Evolutionary conservation across 2,797 vertebrate genomes (phyloP).

Genomic region (Diplodus sargus): DNA sequence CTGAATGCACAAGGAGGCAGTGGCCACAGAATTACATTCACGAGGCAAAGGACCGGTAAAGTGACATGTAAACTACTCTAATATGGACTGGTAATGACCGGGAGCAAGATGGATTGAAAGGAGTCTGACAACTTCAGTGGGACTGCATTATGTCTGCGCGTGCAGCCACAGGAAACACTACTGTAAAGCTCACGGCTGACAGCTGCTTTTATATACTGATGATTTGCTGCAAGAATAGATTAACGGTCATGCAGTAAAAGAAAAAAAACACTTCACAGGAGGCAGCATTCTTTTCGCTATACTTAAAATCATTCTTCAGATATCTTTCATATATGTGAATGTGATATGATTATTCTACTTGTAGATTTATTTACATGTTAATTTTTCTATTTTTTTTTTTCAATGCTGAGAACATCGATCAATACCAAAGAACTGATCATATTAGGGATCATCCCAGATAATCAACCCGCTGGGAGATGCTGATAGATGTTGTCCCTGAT

Average conservation of each 20-base stretch:
- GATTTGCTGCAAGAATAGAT: slow-evolving; percentile 25
- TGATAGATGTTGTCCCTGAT: slow-evolving; percentile 20
- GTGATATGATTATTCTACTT: neutral
- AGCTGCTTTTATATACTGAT: slow-evolving; percentile 33
- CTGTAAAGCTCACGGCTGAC: slow-evolving; percentile 18
- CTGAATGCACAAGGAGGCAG: slow-evolving; percentile 76
- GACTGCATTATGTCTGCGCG: slow-evolving; percentile 46
- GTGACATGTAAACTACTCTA: slow-evolving; percentile 85
- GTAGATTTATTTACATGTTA: neutral
- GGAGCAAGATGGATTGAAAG: slow-evolving; percentile 76
- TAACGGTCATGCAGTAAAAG: neutral
- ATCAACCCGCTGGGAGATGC: slow-evolving; percentile 4
- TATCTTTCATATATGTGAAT: neutral
- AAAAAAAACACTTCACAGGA: slow-evolving; percentile 2
- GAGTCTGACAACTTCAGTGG: slow-evolving; percentile 58
- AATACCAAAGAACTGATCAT: neutral
- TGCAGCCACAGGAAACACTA: slow-evolving; percentile 36
- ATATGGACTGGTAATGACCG: slow-evolving; percentile 83
- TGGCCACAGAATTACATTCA: slow-evolving; percentile 80
- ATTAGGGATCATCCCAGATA: slow-evolving; percentile 6
- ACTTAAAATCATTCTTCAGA: neutral
- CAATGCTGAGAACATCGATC: neutral
- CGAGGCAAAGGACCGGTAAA: slow-evolving; percentile 76
- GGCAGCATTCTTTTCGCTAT: neutral
- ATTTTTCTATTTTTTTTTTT: too few species aligned